These are phyloP conservation scores for Vidua chalybeata DNA, from an alignment of 2,113 vertebrate species.

Conservation along the genomic window DNA sequence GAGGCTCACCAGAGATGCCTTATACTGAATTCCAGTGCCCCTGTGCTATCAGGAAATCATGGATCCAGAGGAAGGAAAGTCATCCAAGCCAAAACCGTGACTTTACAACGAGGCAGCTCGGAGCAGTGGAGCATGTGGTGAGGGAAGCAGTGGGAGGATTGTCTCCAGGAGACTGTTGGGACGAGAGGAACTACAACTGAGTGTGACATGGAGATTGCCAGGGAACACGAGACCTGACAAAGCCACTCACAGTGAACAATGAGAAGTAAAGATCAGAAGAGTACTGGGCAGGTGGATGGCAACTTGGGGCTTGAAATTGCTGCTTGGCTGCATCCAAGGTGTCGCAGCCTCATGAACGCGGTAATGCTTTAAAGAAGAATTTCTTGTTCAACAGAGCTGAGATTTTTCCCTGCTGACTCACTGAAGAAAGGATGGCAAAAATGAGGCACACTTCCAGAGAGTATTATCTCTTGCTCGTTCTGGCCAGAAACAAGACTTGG, in stretches of 20 bases:
- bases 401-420: background rate
- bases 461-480: background rate
- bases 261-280: background rate
- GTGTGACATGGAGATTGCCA: background rate
- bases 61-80: background rate
- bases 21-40: background rate
- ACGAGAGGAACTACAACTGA: background rate
- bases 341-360: rapidly evolving
- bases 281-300: background rate
- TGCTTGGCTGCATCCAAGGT: background rate
- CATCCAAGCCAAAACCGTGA: background rate
- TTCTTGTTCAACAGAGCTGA: background rate
- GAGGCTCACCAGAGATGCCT: background rate
- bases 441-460: constrained; percentile 1
- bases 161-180: background rate
- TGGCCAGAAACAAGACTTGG: constrained; percentile 22
- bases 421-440: constrained; percentile 52
- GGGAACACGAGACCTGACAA: background rate
- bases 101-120: rapidly evolving
- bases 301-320: background rate
- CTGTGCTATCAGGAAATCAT: background rate
- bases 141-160: background rate
- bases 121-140: background rate
- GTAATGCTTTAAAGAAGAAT: background rate
- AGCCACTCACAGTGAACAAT: background rate